Percentiles rank a stretch among this genome's conserved stretches.
These are phyloP conservation scores for Melipona beecheii DNA, from an alignment of 2,888 invertebrate species.

Conservation along the genomic window DNA sequence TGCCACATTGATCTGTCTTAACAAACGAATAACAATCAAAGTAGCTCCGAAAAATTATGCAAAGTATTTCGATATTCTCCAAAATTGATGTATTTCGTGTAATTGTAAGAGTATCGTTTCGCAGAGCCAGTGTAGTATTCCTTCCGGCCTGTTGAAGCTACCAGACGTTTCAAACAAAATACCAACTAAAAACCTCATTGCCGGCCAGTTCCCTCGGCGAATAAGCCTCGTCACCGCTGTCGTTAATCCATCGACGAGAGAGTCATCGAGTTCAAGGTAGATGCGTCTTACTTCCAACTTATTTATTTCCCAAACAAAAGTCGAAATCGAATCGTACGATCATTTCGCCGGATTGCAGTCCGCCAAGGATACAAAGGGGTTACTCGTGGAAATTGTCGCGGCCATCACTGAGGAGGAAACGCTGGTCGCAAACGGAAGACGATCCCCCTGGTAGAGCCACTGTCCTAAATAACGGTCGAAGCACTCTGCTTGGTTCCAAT, in stretches of 20 bases:
- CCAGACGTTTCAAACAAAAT: conserved; percentile 86
- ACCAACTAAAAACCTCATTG: conserved; percentile 82
- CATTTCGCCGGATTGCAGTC: conserved; percentile 61
- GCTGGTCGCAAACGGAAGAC: conserved; percentile 84
- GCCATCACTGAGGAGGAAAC: conserved; percentile 89
- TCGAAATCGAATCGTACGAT: not conserved
- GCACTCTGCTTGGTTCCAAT: conserved; percentile 78
- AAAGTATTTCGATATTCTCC: too few species aligned
- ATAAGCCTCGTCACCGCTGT: conserved; percentile 80
- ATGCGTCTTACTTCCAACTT: too few species aligned
- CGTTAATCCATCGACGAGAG: conserved; percentile 78
- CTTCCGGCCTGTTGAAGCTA: conserved; percentile 88
- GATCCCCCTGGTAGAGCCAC: conserved; percentile 83
- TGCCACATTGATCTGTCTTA: too few species aligned
- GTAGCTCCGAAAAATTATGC: too few species aligned
- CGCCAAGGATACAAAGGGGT: conserved; percentile 87
- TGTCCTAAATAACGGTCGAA: conserved; percentile 83
- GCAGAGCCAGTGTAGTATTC: conserved; percentile 86
- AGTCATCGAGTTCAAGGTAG: conserved; percentile 75
- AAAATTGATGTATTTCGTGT: too few species aligned
- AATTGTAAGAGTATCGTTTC: conserved; percentile 10
- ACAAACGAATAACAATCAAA: too few species aligned
- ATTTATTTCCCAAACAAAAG: not conserved
- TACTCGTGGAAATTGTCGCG: conserved; percentile 91
- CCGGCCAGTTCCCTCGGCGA: conserved; percentile 78